Conservation (phyloP, 2,797 vertebrate species). For the Syncerus caffer region DNA sequence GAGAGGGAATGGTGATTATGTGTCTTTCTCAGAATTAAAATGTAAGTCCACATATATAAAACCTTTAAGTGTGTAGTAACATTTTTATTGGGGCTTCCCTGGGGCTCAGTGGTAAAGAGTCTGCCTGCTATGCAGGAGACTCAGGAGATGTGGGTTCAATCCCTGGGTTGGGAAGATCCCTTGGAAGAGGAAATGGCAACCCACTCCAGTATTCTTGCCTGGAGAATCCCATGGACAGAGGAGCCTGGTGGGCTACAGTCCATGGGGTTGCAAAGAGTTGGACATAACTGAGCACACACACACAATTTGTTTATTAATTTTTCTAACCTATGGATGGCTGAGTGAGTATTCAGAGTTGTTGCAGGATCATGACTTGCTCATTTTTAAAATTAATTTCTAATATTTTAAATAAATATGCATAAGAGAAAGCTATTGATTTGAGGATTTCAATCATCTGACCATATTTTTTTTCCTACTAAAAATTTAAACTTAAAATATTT, state of each 20-base stretch:
- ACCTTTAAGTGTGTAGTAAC: background rate
- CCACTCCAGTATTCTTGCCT: background rate
- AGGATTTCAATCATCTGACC: background rate
- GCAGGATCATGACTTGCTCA: background rate
- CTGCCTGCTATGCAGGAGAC: background rate
- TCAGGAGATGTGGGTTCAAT: background rate
- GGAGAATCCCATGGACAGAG: background rate
- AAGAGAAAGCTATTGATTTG: background rate
- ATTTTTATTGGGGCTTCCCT: background rate
- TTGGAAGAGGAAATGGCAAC: background rate
- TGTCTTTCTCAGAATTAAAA: background rate
- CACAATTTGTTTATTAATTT: background rate
- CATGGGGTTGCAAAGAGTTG: background rate
- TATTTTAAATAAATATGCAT: background rate
- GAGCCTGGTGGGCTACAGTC: background rate
- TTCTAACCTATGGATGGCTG: background rate
- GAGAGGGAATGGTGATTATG: background rate
- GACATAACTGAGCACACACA: background rate
- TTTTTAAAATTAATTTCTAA: background rate
- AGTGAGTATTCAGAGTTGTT: background rate
- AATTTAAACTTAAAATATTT: background rate
- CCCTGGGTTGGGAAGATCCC: background rate
- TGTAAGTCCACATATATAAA: background rate
- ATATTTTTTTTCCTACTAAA: background rate
- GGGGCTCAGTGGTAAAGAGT: background rate